Evolutionary conservation across 2,797 vertebrate genomes (phyloP).

Genomic region (Sebastes nivosus): DNA sequence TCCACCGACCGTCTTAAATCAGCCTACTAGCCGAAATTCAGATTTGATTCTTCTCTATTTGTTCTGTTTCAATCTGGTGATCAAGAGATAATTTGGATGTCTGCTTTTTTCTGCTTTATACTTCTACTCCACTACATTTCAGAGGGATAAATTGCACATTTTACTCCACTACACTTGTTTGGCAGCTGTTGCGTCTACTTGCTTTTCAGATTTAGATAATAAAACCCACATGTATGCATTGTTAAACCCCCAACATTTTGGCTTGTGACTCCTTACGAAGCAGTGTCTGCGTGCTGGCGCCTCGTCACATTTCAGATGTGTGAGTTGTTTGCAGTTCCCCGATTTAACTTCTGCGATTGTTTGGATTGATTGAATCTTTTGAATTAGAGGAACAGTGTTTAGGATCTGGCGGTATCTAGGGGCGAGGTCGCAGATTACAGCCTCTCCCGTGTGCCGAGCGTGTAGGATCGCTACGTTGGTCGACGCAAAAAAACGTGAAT

Average conservation of each 20-base stretch:
- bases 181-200: not conserved
- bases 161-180: not conserved
- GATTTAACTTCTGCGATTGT: not conserved
- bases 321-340: too few relatives aligned
- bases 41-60: too few relatives aligned
- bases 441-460: too few relatives aligned
- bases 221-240: not conserved
- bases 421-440: too few relatives aligned
- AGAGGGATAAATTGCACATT: not conserved
- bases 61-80: not conserved
- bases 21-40: not conserved
- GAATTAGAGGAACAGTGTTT: not conserved
- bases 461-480: too few relatives aligned
- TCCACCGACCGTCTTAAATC: not conserved
- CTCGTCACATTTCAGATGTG: not conserved
- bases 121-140: not conserved
- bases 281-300: fast-evolving
- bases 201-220: not conserved
- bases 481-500: too few relatives aligned
- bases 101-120: not conserved
- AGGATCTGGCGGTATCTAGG: too few relatives aligned
- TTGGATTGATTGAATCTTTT: not conserved
- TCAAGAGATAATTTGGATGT: not conserved
- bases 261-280: not conserved
- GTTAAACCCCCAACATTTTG: not conserved